phyloP scores from a whole-genome alignment of 2,113 vertebrate species.

The Neopipo cinnamomea region DNA sequence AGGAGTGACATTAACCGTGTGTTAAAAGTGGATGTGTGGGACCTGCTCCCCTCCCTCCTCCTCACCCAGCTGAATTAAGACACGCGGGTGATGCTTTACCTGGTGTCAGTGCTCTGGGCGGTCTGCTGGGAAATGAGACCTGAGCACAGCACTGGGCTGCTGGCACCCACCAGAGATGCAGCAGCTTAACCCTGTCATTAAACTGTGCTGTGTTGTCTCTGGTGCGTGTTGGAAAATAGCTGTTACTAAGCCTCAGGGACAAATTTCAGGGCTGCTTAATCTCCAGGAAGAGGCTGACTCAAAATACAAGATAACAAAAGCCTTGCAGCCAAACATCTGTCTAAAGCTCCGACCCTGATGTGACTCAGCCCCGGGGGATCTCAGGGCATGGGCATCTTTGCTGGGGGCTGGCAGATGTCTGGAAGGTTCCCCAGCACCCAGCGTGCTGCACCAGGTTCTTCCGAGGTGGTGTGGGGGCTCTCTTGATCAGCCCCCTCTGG shows the following conservation, averaged over 20 bases:
- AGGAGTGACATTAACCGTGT: fast-evolving
- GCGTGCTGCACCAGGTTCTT: background rate
- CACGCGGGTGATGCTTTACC: too few relatives aligned
- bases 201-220: background rate
- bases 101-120: background rate
- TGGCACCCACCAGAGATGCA: background rate
- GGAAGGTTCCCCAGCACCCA: background rate
- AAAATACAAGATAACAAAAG: background rate
- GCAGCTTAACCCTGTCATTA: background rate
- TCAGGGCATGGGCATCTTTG: background rate
- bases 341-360: background rate
- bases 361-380: background rate
- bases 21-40: background rate
- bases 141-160: background rate
- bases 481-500: fast-evolving
- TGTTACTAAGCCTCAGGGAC: slow-evolving; percentile 1
- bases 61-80: background rate
- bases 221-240: background rate
- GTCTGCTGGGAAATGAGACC: background rate
- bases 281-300: background rate
- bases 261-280: slow-evolving; percentile 41
- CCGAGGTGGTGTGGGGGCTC: background rate
- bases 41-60: background rate
- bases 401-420: background rate
- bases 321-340: background rate